Evolutionary conservation across 2,113 vertebrate genomes (phyloP).

Genomic region (Cyphomyrus discorhynchus): DNA sequence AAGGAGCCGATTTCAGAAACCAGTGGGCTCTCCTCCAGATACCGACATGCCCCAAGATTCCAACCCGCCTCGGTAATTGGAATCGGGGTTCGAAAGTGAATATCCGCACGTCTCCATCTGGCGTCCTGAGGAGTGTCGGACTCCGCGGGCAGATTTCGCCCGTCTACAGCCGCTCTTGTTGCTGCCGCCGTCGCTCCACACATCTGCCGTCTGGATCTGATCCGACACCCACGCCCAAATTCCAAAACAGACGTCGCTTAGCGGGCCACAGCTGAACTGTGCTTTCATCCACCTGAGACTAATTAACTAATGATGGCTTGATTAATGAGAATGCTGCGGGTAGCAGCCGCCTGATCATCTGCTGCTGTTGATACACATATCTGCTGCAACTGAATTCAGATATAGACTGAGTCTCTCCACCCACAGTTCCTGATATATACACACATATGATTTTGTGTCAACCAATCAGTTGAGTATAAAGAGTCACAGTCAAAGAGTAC

Average conservation of each 20-base stretch:
- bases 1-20: background rate
- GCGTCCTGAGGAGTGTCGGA: background rate
- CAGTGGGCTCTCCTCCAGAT: background rate
- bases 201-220: background rate
- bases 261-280: background rate
- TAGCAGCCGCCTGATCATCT: background rate
- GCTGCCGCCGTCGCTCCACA: background rate
- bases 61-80: background rate
- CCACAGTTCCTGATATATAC: background rate
- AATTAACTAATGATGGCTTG: constrained; percentile 4
- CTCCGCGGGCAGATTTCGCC: background rate
- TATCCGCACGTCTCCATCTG: background rate
- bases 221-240: background rate
- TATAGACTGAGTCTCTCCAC: background rate
- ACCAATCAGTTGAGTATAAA: background rate
- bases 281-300: background rate
- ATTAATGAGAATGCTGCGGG: background rate
- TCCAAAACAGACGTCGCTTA: background rate
- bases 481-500: background rate
- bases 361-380: background rate
- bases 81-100: background rate
- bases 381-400: background rate
- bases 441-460: background rate
- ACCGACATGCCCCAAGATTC: background rate
- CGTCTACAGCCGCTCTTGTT: background rate